Conservation (phyloP, 2,113 vertebrate species). For the Chaenocephalus aceratus region DNA sequence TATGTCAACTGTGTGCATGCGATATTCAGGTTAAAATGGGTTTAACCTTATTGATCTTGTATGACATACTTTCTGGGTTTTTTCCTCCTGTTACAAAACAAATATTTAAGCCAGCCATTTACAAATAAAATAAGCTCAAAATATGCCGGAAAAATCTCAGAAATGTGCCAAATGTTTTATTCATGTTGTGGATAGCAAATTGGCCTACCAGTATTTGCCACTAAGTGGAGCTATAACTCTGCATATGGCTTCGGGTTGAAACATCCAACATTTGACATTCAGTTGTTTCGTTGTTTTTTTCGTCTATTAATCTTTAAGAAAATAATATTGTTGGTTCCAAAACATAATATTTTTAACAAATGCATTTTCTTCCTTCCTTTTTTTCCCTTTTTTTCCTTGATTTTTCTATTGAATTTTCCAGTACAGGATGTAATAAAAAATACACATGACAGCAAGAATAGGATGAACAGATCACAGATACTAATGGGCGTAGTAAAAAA, state of each 20-base stretch:
- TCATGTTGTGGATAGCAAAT: neutral
- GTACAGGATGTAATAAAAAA: too few species aligned
- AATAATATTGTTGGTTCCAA: neutral
- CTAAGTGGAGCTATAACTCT: slow-evolving; percentile 51
- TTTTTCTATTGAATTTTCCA: too few species aligned
- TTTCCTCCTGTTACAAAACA: neutral
- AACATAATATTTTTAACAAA: neutral
- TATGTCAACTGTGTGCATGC: neutral
- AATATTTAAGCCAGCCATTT: neutral
- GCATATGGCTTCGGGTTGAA: neutral
- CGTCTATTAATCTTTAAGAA: too few species aligned
- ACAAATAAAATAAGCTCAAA: neutral
- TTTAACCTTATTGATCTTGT: neutral
- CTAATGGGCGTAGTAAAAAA: too few species aligned
- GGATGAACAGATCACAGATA: too few species aligned
- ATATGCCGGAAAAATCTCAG: neutral
- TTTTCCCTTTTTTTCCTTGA: too few species aligned
- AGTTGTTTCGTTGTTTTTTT: too few species aligned
- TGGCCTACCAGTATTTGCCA: slow-evolving; percentile 26
- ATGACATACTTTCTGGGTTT: neutral
- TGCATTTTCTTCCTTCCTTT: neutral
- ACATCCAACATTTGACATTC: neutral
- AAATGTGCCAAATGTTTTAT: too few species aligned
- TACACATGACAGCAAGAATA: too few species aligned
- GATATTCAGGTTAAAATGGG: neutral